Conservation (phyloP, 2,113 vertebrate species). For the Thymallus thymallus region DNA sequence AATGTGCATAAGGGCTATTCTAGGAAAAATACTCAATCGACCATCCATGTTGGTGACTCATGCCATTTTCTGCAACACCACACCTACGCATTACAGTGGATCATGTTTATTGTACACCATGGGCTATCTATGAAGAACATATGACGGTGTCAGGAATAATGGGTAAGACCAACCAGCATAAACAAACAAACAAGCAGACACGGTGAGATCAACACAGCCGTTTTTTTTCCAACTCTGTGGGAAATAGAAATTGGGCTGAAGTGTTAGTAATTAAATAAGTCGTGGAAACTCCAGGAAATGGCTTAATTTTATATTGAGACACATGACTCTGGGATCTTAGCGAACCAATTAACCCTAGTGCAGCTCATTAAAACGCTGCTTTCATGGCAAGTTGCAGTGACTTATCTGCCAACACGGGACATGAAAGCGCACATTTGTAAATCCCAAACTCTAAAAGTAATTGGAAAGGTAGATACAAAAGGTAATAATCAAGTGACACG, state of each 20-base stretch:
- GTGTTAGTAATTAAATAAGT: constrained; percentile 79
- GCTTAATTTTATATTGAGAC: constrained; percentile 76
- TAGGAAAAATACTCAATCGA: no score
- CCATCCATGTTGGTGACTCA: no score
- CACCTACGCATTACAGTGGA: no score
- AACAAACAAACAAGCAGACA: constrained; percentile 17
- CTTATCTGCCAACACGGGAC: constrained; percentile 73
- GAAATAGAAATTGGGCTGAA: constrained; percentile 72
- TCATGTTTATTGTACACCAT: background rate
- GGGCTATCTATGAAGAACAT: background rate
- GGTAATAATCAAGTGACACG: constrained; percentile 68
- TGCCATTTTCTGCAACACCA: no score
- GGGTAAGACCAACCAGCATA: background rate
- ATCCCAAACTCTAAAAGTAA: constrained; percentile 86
- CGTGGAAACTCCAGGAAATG: constrained; percentile 73
- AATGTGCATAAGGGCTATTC: no score
- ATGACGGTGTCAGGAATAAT: constrained; percentile 8
- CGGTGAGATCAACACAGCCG: background rate
- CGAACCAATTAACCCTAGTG: constrained; percentile 79
- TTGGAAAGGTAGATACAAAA: constrained; percentile 81
- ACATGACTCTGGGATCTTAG: constrained; percentile 75
- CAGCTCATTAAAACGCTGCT: constrained; percentile 79
- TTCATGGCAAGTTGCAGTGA: constrained; percentile 73
- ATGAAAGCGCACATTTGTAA: constrained; percentile 79
- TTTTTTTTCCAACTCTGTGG: constrained; percentile 24